These are phyloP conservation scores for Lepisosteus oculatus DNA, from an alignment of 2,113 vertebrate genomes.

Conservation along the genomic window DNA sequence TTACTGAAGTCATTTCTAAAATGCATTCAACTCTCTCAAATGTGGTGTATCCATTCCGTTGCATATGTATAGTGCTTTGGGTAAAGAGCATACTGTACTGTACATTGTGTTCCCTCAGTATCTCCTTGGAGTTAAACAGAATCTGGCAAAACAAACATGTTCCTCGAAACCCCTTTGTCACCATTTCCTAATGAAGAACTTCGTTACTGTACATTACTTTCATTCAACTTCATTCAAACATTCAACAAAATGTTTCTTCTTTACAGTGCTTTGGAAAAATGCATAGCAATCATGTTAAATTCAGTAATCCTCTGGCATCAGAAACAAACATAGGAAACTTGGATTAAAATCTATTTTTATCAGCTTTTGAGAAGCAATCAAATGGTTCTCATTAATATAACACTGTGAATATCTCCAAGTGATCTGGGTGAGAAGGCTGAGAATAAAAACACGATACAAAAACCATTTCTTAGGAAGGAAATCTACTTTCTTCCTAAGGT, in stretches of 20 bases:
- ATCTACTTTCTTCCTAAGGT: too few relatives aligned
- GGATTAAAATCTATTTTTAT: slow-evolving; percentile 26
- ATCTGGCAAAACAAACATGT: background rate
- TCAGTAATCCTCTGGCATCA: slow-evolving; percentile 22
- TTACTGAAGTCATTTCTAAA: too few relatives aligned
- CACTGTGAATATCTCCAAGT: background rate
- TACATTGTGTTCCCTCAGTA: too few relatives aligned
- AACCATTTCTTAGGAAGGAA: too few relatives aligned
- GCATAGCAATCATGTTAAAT: slow-evolving; percentile 19
- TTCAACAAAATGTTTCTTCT: background rate
- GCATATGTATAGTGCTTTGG: too few relatives aligned
- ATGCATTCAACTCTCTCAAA: too few relatives aligned
- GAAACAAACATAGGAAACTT: slow-evolving; percentile 24
- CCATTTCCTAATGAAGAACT: background rate
- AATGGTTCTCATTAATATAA: slow-evolving; percentile 21
- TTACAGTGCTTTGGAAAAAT: slow-evolving; percentile 6
- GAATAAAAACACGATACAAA: background rate
- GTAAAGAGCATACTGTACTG: too few relatives aligned
- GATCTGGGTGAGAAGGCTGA: background rate
- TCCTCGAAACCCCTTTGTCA: background rate
- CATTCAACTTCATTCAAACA: too few relatives aligned
- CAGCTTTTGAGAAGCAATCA: slow-evolving; percentile 21
- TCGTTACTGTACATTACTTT: too few relatives aligned
- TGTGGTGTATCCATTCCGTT: too few relatives aligned
- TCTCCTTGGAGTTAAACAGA: background rate